Evolutionary conservation across 2,888 invertebrate species (phyloP), one percentile per base, ranked within the genome.

Genomic region (Agrotis ipsilon): DNA sequence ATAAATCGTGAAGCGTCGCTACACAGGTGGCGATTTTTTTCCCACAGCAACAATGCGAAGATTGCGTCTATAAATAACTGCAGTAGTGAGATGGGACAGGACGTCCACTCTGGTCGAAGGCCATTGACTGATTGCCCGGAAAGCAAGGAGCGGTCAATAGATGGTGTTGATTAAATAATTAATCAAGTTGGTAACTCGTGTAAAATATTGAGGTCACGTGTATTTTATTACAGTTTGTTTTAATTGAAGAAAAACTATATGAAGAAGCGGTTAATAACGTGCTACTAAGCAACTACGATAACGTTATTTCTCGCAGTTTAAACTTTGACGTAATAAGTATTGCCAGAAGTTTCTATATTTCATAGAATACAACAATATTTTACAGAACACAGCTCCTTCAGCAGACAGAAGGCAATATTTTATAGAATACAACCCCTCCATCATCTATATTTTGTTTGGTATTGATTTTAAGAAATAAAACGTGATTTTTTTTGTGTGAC

Each of bases 31-130:
- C 84, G 85, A 90, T 87, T 89, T 90, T 92, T 92, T 91, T 89
- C 84, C 45, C 84, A 81, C 59, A 83, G 81, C 83, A 89, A 87
- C 86, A 87, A 88, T 90, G 89, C 87, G 90, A 92, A 95, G 91
- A 96, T 96, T 95, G 93, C 90, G 84, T 80, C 94, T 87, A 94
- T 95, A 95, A 95, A 96, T 95, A 93, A 94, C 92, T 87, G 82
- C 85, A 89, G 86, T 84, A 89, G 90, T 88, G 89, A 91, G 86
- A 89, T 82, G 82, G 84, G 88, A 92, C 89, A 82, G 85, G 88
- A 92, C 88, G 91, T 93, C 92, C 90, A 86, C 88, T 89, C 89
- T 81, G 82, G 79, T 87, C 87, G 89, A 86, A 84, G 82, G 87
- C 82, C 83, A 81, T 91, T 94, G 95, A 95, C 86, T 93, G 93